Evolutionary conservation across 2,888 invertebrate species (phyloP).

Genomic region (Artemia sinica): DNA sequence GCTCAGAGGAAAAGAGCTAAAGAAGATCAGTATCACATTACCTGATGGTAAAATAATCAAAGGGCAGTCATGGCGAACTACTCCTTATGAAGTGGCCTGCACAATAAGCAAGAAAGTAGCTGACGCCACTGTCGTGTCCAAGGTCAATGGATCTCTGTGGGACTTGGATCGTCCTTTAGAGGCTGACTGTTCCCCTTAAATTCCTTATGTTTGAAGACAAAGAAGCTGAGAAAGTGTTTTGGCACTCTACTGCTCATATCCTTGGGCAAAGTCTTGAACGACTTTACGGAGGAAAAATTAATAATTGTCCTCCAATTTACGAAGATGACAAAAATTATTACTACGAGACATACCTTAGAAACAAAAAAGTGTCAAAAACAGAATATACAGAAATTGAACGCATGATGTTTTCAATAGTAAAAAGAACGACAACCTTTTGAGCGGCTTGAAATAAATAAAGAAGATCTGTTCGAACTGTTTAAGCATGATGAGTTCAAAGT

Average conservation of each 20-base stretch:
- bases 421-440: slow-evolving; percentile 97
- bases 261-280: slow-evolving; percentile 90
- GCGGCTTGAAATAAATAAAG: slow-evolving; percentile 83
- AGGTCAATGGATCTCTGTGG: slow-evolving; percentile 84
- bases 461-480: slow-evolving; percentile 90
- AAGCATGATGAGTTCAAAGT: slow-evolving; percentile 82
- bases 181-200: slow-evolving; percentile 56
- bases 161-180: slow-evolving; percentile 91
- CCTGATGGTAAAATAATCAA: too few relatives aligned
- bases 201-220: slow-evolving; percentile 84
- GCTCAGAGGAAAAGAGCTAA: too few relatives aligned
- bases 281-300: slow-evolving; percentile 81
- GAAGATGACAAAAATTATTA: too few relatives aligned
- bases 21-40: too few relatives aligned
- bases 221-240: slow-evolving; percentile 89
- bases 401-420: slow-evolving; percentile 67
- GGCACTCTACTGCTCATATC: slow-evolving; percentile 97
- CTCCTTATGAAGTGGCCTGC: too few relatives aligned
- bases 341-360: too few relatives aligned
- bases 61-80: too few relatives aligned
- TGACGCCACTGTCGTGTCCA: slow-evolving; percentile 77
- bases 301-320: slow-evolving; percentile 98
- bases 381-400: slow-evolving; percentile 73
- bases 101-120: slow-evolving; percentile 68
- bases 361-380: slow-evolving; percentile 62